Evolutionary conservation across 2,888 invertebrate species (phyloP).

Genomic region (Leptogaster cylindrica): DNA sequence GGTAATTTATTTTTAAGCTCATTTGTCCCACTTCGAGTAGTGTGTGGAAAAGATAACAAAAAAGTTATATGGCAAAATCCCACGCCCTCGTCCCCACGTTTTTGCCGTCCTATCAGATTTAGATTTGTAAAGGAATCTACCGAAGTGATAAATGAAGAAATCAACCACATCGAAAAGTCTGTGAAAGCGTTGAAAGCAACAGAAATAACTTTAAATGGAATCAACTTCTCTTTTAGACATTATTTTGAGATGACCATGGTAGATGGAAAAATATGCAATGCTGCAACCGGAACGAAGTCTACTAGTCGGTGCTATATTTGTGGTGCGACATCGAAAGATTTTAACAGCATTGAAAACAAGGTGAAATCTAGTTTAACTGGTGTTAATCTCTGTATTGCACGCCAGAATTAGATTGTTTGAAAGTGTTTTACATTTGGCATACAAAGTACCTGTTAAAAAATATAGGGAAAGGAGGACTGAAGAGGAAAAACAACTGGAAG

Average conservation of each 20-base stretch:
- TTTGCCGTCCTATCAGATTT: not conserved
- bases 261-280: slow-evolving; percentile 38
- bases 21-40: slow-evolving; percentile 2
- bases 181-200: no score
- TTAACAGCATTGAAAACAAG: slow-evolving; percentile 26
- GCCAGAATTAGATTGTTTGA: slow-evolving; percentile 52
- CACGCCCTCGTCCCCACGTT: slow-evolving; percentile 17
- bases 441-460: slow-evolving; percentile 53
- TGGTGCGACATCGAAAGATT: slow-evolving; percentile 43
- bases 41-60: not conserved
- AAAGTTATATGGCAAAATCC: slow-evolving; percentile 6
- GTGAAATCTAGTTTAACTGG: not conserved
- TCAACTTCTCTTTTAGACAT: not conserved
- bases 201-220: no score
- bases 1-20: not conserved
- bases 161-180: not conserved
- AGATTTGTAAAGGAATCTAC: not conserved
- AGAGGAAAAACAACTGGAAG: slow-evolving; percentile 25
- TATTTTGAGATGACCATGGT: slow-evolving; percentile 26
- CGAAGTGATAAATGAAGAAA: not conserved
- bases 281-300: slow-evolving; percentile 33
- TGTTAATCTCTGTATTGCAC: slow-evolving; percentile 36
- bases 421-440: slow-evolving; percentile 52
- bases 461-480: slow-evolving; percentile 49
- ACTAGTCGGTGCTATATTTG: slow-evolving; percentile 43